Base-by-base conservation (phyloP, 2,888 invertebrate species). In the Phengaris arion region DNA sequence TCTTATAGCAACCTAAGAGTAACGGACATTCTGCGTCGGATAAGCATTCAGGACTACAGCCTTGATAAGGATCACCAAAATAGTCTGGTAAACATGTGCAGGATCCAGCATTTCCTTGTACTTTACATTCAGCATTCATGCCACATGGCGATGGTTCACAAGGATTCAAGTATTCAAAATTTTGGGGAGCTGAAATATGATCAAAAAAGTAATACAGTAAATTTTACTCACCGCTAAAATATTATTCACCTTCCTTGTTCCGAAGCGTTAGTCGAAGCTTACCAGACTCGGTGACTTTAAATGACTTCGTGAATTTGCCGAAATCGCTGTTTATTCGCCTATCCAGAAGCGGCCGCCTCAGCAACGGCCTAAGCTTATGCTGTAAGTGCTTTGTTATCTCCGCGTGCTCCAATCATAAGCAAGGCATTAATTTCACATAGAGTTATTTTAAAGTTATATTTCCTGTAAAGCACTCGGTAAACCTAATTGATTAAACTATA, bases 41-140 rank as follows among this genome's bases (percentile, higher is more conserved):
- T 80, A 95, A 89, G 83, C 96, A 96, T 87, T 96, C 96, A 48
- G 96, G 96, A 84, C 95, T 94, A 84, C 96, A 96, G 77, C 95
- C 95, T 90, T 96, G 95, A 83, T 96, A 96, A 64, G 97, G 97
- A 85, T 97, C 96, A 80, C 97, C 97, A 81, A 95, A 94, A 87
- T 96, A 96, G 79, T 96, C 96, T 7, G 95, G 94, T 76, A 95
- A 86, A 85, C 96, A 96, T 80, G 95, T 94, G 84, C 97, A 97
- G 69, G 96, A 95, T 78, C 96, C 96, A 64, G 96, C 96, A 77
- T 94, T 95, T 80, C 95, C 95, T 87, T 95, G 95, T 83, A 96
- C 96, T 85, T 94, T 94, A 85, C 97, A 97, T 80, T 95, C 94
- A n/a, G 97, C 96, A 87, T 97, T 96, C 55, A 94, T 86, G 79